Conservation (phyloP, 2,113 vertebrate genomes). For the Eulacestoma nigropectus region DNA sequence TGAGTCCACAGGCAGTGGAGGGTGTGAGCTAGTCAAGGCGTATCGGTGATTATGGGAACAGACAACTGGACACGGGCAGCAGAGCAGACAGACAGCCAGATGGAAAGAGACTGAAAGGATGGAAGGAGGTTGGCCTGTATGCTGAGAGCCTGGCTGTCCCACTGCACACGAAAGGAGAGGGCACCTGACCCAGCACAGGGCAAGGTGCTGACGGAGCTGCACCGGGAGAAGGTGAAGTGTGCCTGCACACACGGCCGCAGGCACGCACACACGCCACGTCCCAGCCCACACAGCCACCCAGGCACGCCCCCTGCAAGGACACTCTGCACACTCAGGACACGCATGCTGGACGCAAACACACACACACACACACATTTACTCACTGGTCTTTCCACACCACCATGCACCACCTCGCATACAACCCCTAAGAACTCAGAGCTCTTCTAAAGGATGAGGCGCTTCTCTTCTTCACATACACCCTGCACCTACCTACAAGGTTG, state of each 20-base stretch:
- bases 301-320: not conserved
- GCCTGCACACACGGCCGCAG: fast-evolving
- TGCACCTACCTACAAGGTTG: not conserved
- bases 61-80: not conserved
- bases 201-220: not conserved
- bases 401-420: not conserved
- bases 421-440: not conserved
- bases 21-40: constrained; percentile 18
- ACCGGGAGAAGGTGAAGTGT: not conserved
- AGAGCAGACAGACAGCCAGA: not conserved
- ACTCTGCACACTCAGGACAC: not conserved
- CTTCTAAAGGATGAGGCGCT: not conserved
- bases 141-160: not conserved
- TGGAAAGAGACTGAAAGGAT: not conserved
- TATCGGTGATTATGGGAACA: not conserved
- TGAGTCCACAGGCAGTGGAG: constrained; percentile 59
- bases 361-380: not conserved
- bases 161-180: not conserved
- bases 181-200: not conserved
- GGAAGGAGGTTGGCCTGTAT: not conserved
- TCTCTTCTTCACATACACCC: not conserved
- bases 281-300: not conserved
- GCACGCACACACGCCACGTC: fast-evolving
- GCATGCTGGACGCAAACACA: not conserved
- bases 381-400: not conserved